Conservation (phyloP, 2,888 invertebrate genomes). For the Mylabris sibirica region DNA sequence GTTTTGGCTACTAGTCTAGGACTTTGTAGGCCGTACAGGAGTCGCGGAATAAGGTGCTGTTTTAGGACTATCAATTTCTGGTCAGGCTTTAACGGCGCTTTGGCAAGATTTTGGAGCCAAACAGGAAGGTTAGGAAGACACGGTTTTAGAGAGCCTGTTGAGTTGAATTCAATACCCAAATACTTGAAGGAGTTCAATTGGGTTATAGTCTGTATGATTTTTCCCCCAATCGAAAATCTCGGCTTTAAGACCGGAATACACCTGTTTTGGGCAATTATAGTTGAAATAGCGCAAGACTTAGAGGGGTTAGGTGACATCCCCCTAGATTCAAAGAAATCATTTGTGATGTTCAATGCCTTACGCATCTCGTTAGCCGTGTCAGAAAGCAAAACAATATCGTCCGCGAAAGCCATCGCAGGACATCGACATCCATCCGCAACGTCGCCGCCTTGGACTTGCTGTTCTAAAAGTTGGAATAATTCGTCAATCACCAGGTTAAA, state of each 20-base stretch:
- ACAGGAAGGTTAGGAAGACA: background rate
- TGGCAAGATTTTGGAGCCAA: background rate
- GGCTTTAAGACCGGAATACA: background rate
- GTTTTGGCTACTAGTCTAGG: background rate
- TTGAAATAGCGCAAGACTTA: background rate
- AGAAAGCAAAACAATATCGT: slow-evolving; percentile 19
- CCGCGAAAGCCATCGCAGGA: slow-evolving; percentile 21
- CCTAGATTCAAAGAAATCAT: background rate
- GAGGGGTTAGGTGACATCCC: background rate
- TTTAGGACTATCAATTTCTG: background rate
- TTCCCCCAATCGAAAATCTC: no score
- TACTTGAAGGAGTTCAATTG: slow-evolving; percentile 9
- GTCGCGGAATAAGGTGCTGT: background rate
- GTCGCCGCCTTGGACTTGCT: background rate
- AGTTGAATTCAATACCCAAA: slow-evolving; percentile 16
- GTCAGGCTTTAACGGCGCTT: slow-evolving; percentile 5
- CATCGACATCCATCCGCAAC: background rate
- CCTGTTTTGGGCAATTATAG: slow-evolving; percentile 6
- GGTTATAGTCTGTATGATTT: no score
- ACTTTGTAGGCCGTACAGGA: background rate
- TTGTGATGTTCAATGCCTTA: background rate
- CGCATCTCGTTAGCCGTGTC: slow-evolving; percentile 9
- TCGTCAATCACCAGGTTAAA: background rate
- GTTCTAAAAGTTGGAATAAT: background rate
- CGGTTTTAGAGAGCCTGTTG: background rate